These are phyloP conservation scores for Diabrotica undecimpunctata DNA, from an alignment of 1,140 invertebrate species.

Conservation along the genomic window DNA sequence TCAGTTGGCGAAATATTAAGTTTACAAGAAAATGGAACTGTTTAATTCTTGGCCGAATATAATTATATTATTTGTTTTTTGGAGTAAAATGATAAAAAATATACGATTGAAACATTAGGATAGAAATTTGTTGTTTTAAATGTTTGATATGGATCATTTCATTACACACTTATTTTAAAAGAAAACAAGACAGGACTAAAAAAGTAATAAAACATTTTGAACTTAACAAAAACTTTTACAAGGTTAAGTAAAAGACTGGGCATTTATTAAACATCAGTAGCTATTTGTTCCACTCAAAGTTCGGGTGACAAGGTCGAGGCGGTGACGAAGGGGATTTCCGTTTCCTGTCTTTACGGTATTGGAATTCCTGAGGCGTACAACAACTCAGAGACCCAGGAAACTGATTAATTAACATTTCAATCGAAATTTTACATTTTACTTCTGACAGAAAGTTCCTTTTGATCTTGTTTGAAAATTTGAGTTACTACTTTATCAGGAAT, in stretches of 20 bases:
- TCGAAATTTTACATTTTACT: slow-evolving; percentile 3
- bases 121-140: too few relatives aligned
- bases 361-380: background rate
- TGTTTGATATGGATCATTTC: too few relatives aligned
- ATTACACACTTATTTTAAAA: too few relatives aligned
- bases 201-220: too few relatives aligned
- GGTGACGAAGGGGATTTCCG: background rate
- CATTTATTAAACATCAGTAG: background rate
- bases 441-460: background rate
- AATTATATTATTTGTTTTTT: too few relatives aligned
- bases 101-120: too few relatives aligned
- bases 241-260: background rate
- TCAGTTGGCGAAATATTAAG: too few relatives aligned
- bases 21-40: too few relatives aligned
- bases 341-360: slow-evolving; percentile 2
- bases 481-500: background rate
- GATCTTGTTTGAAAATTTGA: background rate
- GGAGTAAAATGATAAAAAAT: too few relatives aligned
- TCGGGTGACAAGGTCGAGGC: background rate
- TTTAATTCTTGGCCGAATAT: too few relatives aligned
- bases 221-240: too few relatives aligned
- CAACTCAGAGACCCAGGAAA: background rate
- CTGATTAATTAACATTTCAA: slow-evolving; percentile 1
- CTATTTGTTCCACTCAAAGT: background rate
- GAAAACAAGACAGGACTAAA: too few relatives aligned